Evolutionary conservation across 2,797 vertebrate species (phyloP).

Genomic region (Typhlichthys subterraneus): DNA sequence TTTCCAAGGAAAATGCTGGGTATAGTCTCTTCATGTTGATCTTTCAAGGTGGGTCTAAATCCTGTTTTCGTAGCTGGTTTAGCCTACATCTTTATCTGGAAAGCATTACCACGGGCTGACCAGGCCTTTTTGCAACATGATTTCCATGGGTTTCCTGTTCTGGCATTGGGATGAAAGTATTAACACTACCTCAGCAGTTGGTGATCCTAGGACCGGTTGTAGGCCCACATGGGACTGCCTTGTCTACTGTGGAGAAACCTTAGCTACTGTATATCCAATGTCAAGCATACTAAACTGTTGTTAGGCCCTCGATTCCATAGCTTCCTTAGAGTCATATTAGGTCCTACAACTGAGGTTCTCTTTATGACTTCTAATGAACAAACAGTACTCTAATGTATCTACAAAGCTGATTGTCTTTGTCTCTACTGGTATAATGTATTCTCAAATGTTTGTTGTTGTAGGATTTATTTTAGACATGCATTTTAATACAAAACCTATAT

Average conservation of each 20-base stretch:
- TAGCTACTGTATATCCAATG: constrained; percentile 32
- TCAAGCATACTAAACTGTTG: too few relatives aligned
- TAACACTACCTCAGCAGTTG: constrained; percentile 52
- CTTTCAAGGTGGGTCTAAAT: constrained; percentile 49
- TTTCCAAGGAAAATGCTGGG: constrained; percentile 37
- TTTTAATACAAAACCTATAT: too few relatives aligned
- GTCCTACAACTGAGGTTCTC: too few relatives aligned
- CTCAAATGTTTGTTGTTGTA: too few relatives aligned
- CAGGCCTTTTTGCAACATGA: constrained; percentile 39
- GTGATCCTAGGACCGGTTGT: constrained; percentile 50
- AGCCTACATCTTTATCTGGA: constrained; percentile 46
- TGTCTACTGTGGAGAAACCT: not conserved
- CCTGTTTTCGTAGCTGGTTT: constrained; percentile 61
- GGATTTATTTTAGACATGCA: too few relatives aligned
- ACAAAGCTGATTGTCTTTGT: too few relatives aligned
- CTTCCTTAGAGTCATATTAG: too few relatives aligned
- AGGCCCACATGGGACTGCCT: constrained; percentile 14
- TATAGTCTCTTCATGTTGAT: constrained; percentile 30
- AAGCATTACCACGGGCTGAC: constrained; percentile 43
- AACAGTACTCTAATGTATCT: too few relatives aligned
- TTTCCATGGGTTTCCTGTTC: constrained; percentile 61
- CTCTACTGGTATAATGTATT: too few relatives aligned
- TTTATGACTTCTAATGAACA: too few relatives aligned
- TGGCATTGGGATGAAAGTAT: constrained; percentile 43
- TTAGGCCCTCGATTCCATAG: too few relatives aligned